These are phyloP conservation scores for Neodiprion virginianus DNA, from an alignment of 1,140 invertebrate species.

Conservation along the genomic window DNA sequence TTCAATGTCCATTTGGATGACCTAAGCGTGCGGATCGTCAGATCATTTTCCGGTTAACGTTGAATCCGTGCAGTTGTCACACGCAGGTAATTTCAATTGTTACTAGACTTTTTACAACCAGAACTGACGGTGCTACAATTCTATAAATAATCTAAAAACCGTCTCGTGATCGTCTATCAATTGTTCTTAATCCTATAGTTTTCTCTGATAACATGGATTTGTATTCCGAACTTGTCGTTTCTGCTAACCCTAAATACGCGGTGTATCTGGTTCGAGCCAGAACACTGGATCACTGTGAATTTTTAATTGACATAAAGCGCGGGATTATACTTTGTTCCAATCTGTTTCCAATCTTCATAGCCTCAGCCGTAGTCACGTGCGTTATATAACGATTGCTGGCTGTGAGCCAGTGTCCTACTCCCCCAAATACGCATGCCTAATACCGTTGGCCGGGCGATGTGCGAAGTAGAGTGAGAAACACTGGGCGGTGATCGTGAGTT, in stretches of 20 bases:
- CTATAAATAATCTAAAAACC: background rate
- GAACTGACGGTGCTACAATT: background rate
- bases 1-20: background rate
- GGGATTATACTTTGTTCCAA: too few species aligned
- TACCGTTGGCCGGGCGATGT: background rate
- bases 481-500: constrained; percentile 13
- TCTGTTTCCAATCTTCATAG: background rate
- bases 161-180: too few species aligned
- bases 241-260: too few species aligned
- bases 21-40: background rate
- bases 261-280: too few species aligned
- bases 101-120: background rate
- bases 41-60: constrained; percentile 1
- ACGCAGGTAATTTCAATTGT: background rate
- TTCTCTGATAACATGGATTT: too few species aligned
- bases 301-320: too few species aligned
- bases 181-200: too few species aligned
- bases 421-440: constrained; percentile 19
- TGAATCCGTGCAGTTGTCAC: background rate
- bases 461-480: constrained; percentile 22
- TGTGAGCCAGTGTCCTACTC: constrained; percentile 37
- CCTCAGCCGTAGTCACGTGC: background rate
- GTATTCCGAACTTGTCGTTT: too few species aligned
- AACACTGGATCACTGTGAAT: too few species aligned
- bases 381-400: constrained; percentile 42